These are phyloP conservation scores for Polyodon spathula DNA, from an alignment of 2,113 vertebrate species.

Conservation along the genomic window DNA sequence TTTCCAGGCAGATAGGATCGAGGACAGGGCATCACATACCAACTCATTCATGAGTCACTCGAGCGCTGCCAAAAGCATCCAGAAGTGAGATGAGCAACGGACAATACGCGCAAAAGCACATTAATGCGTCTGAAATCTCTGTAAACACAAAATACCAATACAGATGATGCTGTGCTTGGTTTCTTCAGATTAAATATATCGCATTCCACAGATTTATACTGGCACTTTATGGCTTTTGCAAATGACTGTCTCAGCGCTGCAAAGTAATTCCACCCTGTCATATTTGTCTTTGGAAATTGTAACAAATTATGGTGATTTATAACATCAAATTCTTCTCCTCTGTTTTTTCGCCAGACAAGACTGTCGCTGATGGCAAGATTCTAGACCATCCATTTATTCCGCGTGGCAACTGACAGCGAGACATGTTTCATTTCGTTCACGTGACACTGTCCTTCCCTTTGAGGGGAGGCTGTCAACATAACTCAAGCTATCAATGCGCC, in stretches of 20 bases:
- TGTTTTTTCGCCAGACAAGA: conserved; percentile 54
- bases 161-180: conserved; percentile 37
- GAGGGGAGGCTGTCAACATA: conserved; percentile 73
- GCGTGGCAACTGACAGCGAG: conserved; percentile 73
- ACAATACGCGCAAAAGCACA: conserved; percentile 11
- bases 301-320: conserved; percentile 87
- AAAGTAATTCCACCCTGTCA: conserved; percentile 88
- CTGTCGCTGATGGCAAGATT: conserved; percentile 74
- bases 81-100: not conserved
- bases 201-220: conserved; percentile 65
- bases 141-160: conserved; percentile 54
- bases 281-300: conserved; percentile 93
- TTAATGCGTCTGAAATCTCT: conserved; percentile 31
- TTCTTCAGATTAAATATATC: conserved; percentile 70
- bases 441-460: conserved; percentile 65
- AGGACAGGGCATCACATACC: conserved; percentile 2
- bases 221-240: conserved; percentile 80
- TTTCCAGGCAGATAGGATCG: conserved; percentile 4
- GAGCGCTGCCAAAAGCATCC: conserved; percentile 13
- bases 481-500: conserved; percentile 67
- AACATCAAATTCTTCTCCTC: conserved; percentile 66
- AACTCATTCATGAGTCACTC: not conserved
- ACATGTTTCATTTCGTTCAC: conserved; percentile 72
- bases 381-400: conserved; percentile 74
- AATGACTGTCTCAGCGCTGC: conserved; percentile 70